phyloP scores from a whole-genome alignment of 2,113 vertebrate species.

The Erpornis zantholeuca region DNA sequence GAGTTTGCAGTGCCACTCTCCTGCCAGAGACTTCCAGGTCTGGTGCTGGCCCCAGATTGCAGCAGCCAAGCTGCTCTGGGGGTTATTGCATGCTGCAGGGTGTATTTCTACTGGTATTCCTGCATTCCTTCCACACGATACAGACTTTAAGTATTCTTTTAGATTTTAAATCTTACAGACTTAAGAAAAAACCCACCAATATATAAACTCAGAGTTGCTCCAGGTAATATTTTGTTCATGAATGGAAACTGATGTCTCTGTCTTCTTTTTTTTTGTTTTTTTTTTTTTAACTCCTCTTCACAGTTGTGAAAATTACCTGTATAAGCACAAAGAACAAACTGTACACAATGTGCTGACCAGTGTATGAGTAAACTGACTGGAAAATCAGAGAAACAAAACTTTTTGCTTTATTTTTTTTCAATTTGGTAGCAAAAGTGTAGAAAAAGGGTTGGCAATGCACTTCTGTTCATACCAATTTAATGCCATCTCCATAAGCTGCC shows the following conservation, averaged over 20 bases:
- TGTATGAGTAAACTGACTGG: not conserved
- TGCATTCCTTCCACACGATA: not conserved
- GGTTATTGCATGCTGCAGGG: not conserved
- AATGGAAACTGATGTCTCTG: not conserved
- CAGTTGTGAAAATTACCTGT: not conserved
- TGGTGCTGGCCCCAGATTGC: not conserved
- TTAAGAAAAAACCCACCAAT: not conserved
- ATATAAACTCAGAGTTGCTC: not conserved
- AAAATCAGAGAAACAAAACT: not conserved
- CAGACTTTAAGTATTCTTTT: not conserved
- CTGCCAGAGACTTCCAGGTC: not conserved
- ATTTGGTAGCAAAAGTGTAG: not conserved
- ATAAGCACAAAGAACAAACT: not conserved
- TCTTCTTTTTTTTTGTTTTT: fast-evolving
- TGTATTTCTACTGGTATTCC: not conserved
- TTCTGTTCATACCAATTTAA: not conserved
- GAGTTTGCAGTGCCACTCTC: not conserved
- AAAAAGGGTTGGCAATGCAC: not conserved
- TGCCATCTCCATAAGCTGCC: not conserved
- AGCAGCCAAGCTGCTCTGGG: not conserved
- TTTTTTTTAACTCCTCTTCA: not conserved
- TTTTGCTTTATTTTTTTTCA: not conserved
- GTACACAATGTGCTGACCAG: not conserved
- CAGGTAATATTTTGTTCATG: not conserved
- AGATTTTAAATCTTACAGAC: not conserved